phyloP scores from a whole-genome alignment of 2,888 invertebrate genomes.

The Drosophila bunnanda region DNA sequence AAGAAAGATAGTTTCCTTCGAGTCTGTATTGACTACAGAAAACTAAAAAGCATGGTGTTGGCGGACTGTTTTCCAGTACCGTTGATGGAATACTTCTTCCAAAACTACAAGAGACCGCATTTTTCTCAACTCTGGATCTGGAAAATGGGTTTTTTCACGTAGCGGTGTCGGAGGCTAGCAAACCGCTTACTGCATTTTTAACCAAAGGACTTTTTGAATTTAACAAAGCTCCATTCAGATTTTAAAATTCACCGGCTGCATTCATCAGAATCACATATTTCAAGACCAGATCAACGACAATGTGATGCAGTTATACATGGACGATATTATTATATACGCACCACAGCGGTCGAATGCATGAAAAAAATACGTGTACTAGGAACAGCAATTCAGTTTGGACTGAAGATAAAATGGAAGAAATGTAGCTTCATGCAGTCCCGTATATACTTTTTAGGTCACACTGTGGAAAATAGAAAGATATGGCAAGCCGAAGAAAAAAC shows the following conservation, averaged over 20 bases:
- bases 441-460: too few species aligned
- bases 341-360: background rate
- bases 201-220: background rate
- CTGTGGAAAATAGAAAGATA: too few species aligned
- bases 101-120: background rate
- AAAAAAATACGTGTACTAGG: background rate
- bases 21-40: constrained; percentile 1
- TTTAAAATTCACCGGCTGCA: background rate
- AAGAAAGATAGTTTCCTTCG: background rate
- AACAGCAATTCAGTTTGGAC: too few species aligned
- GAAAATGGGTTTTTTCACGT: too few species aligned
- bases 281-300: too few species aligned
- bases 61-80: background rate
- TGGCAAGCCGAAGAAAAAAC: too few species aligned
- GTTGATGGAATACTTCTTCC: background rate
- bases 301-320: too few species aligned
- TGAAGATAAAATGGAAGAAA: too few species aligned
- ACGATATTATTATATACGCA: too few species aligned
- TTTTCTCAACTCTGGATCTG: background rate
- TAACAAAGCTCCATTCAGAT: background rate
- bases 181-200: background rate
- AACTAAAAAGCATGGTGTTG: background rate
- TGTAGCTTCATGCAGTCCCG: too few species aligned
- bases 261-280: too few species aligned
- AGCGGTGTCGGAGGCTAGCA: background rate